These are phyloP conservation scores for Shinisaurus crocodilurus DNA, from an alignment of 2,113 vertebrate species.

Conservation along the genomic window DNA sequence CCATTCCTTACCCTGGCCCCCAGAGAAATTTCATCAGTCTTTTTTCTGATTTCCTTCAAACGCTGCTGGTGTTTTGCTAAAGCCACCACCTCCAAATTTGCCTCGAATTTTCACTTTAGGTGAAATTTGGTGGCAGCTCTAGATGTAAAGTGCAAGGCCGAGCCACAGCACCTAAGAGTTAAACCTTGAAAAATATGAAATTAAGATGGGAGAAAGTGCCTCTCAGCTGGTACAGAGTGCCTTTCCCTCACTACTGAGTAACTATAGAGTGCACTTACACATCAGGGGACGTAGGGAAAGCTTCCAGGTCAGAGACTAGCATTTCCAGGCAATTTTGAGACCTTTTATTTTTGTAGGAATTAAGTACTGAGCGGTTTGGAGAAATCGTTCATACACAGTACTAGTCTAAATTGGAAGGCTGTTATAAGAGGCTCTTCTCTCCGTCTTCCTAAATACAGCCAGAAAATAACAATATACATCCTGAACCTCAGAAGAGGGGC, in stretches of 20 bases:
- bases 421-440: too few relatives aligned
- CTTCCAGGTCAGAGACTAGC: not conserved
- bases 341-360: not conserved
- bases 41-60: not conserved
- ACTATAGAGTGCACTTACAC: not conserved
- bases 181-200: not conserved
- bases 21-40: not conserved
- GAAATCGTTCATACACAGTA: not conserved
- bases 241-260: not conserved
- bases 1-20: too few relatives aligned
- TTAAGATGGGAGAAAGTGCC: not conserved
- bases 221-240: not conserved
- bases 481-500: not conserved
- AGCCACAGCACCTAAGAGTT: not conserved
- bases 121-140: not conserved
- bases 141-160: not conserved
- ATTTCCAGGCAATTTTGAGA: not conserved
- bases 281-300: not conserved
- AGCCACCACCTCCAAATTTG: not conserved
- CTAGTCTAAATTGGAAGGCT: not conserved
- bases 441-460: not conserved
- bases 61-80: too few relatives aligned
- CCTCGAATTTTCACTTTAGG: not conserved
- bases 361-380: not conserved
- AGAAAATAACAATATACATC: not conserved